Percentiles rank a stretch among this genome's conserved stretches.
These are phyloP conservation scores for Aporrectodea caliginosa DNA, from an alignment of 1,140 invertebrate genomes.

Conservation along the genomic window DNA sequence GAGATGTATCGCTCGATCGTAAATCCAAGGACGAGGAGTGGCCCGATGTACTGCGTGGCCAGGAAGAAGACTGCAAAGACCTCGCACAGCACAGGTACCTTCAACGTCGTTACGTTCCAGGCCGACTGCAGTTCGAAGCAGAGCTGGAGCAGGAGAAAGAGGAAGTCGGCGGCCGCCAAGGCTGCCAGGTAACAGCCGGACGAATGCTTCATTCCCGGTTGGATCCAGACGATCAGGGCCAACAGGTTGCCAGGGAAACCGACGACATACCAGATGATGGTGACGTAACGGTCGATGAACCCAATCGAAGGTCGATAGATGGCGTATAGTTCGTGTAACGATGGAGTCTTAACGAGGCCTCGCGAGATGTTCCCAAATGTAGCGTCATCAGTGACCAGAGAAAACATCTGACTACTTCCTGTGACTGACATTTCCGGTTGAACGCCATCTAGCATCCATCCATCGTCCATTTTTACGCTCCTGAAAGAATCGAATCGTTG, in stretches of 20 bases:
- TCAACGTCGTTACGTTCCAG: constrained; percentile 33
- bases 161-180: constrained; percentile 28
- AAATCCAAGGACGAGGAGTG: constrained; percentile 64
- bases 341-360: background rate
- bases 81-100: constrained; percentile 38
- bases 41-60: constrained; percentile 42
- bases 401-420: too few relatives aligned
- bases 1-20: constrained; percentile 81
- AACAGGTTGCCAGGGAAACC: constrained; percentile 34
- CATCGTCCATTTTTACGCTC: too few relatives aligned
- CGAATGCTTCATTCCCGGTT: constrained; percentile 24
- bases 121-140: constrained; percentile 28
- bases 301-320: constrained; percentile 11
- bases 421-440: too few relatives aligned
- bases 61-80: constrained; percentile 41
- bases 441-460: too few relatives aligned
- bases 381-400: too few relatives aligned
- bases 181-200: constrained; percentile 34
- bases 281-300: constrained; percentile 25
- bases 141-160: constrained; percentile 33
- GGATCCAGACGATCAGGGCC: constrained; percentile 33
- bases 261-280: constrained; percentile 30
- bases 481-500: too few relatives aligned
- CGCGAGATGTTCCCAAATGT: too few relatives aligned
- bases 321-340: background rate